Evolutionary conservation across 1,140 invertebrate species (phyloP).

Genomic region (Andricus grossulariae): DNA sequence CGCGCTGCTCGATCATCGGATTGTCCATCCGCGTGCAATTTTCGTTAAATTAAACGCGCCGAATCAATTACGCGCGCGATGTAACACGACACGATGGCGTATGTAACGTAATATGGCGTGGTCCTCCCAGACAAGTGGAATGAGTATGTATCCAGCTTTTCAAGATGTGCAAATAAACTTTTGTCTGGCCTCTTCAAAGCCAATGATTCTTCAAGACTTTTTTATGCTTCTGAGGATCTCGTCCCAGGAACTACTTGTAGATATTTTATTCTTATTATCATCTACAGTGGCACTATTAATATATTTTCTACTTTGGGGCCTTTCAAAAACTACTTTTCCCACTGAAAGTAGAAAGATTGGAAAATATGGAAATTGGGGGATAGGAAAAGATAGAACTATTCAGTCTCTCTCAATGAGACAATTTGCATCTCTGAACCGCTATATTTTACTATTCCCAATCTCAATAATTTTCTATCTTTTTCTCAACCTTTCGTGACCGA

Average conservation of each 20-base stretch:
- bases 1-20: constrained; percentile 61
- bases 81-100: constrained; percentile 52
- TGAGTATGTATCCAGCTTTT: constrained; percentile 35
- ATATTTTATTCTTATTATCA: background rate
- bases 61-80: constrained; percentile 70
- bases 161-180: constrained; percentile 47
- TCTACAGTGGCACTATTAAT: constrained; percentile 14
- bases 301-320: background rate
- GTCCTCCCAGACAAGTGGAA: constrained; percentile 42
- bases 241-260: constrained; percentile 19
- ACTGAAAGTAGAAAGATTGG: no score
- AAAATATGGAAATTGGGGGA: no score
- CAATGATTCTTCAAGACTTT: constrained; percentile 20
- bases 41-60: constrained; percentile 73
- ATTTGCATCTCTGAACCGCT: no score
- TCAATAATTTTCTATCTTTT: no score
- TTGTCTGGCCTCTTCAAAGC: constrained; percentile 23
- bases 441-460: no score
- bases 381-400: no score
- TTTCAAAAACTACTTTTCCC: no score
- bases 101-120: constrained; percentile 49
- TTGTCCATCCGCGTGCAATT: constrained; percentile 68
- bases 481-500: no score
- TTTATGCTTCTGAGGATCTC: constrained; percentile 34
- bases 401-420: no score